Conservation (phyloP, 2,888 invertebrate species). For the Adelphocoris suturalis region DNA sequence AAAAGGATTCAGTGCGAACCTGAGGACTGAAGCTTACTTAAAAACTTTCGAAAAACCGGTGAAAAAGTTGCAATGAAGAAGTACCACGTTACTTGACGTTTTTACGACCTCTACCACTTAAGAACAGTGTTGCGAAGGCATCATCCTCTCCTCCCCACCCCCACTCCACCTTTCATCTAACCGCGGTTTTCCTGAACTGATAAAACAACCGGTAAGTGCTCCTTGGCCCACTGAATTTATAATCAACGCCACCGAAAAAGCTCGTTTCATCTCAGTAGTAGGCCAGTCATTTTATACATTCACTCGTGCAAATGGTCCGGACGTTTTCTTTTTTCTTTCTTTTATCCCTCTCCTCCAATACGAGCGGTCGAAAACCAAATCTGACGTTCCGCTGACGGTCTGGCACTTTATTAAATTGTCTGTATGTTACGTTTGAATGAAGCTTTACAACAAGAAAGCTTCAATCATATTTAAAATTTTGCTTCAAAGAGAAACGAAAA, state of each 20-base stretch:
- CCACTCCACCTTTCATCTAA: not conserved
- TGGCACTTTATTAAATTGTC: no score
- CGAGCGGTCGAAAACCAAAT: no score
- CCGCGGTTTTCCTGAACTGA: not conserved
- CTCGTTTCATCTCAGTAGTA: not conserved
- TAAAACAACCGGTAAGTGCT: constrained; percentile 34
- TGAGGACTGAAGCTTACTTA: not conserved
- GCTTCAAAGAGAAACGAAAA: no score
- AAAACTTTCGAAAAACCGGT: not conserved
- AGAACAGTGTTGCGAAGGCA: not conserved
- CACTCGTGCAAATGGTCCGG: no score
- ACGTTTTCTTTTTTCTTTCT: no score
- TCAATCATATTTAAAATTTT: no score
- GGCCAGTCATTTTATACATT: no score
- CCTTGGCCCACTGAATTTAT: constrained; percentile 25
- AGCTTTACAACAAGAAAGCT: no score
- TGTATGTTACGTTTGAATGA: no score
- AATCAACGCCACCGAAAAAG: not conserved
- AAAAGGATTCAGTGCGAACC: no score
- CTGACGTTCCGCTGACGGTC: no score
- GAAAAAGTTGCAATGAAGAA: not conserved
- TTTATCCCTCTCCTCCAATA: no score
- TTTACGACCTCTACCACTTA: not conserved
- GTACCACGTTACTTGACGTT: not conserved
- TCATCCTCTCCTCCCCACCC: not conserved